Conservation (phyloP, 2,113 vertebrate species). For the Cygnus atratus region DNA sequence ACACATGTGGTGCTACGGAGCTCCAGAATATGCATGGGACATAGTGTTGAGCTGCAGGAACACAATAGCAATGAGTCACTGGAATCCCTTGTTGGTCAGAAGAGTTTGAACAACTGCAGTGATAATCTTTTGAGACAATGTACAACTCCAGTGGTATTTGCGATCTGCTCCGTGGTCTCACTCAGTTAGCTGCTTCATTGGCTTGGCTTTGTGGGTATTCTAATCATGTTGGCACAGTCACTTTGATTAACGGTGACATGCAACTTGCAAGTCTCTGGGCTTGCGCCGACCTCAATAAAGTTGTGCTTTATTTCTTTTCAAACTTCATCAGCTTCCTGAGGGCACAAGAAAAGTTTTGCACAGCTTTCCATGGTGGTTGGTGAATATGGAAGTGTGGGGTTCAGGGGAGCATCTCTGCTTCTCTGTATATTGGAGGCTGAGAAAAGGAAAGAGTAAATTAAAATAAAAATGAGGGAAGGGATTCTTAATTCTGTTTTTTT, state of each 20-base stretch:
- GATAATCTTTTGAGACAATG: slow-evolving; percentile 69
- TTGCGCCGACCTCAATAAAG: slow-evolving; percentile 64
- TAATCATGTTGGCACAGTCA: slow-evolving; percentile 73
- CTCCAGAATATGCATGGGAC: slow-evolving; percentile 47
- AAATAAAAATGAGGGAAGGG: background rate
- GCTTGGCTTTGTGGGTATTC: slow-evolving; percentile 52
- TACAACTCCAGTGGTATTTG: slow-evolving; percentile 65
- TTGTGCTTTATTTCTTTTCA: slow-evolving; percentile 20
- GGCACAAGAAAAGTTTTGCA: background rate
- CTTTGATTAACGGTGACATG: slow-evolving; percentile 65
- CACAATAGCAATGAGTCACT: slow-evolving; percentile 56
- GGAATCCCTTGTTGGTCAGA: slow-evolving; percentile 47
- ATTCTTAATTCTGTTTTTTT: background rate
- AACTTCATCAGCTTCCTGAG: slow-evolving; percentile 15
- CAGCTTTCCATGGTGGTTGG: background rate
- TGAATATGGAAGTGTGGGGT: background rate
- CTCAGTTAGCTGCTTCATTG: slow-evolving; percentile 58
- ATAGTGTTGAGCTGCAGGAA: slow-evolving; percentile 51
- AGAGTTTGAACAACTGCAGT: slow-evolving; percentile 47
- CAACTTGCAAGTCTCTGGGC: slow-evolving; percentile 47
- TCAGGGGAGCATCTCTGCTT: background rate
- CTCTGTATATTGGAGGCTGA: background rate
- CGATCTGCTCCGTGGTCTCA: slow-evolving; percentile 50
- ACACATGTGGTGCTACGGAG: slow-evolving; percentile 49
- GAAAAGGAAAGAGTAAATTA: background rate